These are phyloP conservation scores for Alectoris magna DNA, from an alignment of 2,797 vertebrate genomes.

Conservation along the genomic window DNA sequence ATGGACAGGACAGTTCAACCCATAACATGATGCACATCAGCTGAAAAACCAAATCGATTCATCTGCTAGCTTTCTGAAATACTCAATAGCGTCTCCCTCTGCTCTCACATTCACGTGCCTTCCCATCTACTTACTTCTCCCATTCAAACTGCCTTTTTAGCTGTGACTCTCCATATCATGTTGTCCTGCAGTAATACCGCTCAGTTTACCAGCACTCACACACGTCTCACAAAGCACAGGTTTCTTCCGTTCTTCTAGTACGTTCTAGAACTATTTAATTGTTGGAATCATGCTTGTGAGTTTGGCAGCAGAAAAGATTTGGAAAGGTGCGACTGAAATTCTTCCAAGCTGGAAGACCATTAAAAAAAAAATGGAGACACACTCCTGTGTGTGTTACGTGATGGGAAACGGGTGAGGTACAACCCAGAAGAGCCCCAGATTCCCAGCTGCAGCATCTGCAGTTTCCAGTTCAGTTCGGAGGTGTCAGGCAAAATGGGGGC, in stretches of 20 bases:
- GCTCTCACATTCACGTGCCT: background rate
- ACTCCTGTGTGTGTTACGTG: rapidly evolving
- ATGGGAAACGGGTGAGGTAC: background rate
- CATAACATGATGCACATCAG: background rate
- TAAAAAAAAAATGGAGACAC: background rate
- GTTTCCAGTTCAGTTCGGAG: background rate
- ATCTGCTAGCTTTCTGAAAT: background rate
- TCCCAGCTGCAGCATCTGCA: background rate
- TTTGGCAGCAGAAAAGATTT: background rate
- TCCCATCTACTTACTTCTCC: background rate
- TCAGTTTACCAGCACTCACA: background rate
- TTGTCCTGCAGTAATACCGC: background rate
- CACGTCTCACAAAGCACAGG: background rate
- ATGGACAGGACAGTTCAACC: background rate
- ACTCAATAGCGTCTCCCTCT: background rate
- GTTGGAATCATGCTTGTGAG: background rate
- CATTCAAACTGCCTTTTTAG: background rate
- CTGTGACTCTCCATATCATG: background rate
- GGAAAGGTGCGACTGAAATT: background rate
- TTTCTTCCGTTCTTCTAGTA: background rate
- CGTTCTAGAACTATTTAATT: background rate
- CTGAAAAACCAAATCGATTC: background rate
- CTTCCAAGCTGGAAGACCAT: background rate
- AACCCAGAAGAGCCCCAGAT: background rate
- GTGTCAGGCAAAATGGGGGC: conserved; percentile 23